Evolutionary conservation across 1,140 invertebrate genomes (phyloP).

Genomic region (Centruroides vittatus): DNA sequence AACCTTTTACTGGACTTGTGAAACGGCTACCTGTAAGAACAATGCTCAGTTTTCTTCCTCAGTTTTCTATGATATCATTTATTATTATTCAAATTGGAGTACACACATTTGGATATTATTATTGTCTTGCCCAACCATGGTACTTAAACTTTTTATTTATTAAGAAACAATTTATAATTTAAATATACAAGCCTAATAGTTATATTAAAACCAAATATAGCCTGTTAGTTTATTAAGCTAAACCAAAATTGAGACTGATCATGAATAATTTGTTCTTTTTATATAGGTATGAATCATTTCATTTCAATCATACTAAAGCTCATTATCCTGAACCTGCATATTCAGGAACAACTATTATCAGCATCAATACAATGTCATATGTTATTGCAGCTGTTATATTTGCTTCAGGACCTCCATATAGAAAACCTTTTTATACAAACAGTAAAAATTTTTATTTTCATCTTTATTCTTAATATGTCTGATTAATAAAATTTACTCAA

Average conservation of each 20-base stretch:
- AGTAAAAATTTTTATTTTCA: slow-evolving; percentile 86
- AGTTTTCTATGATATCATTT: slow-evolving; percentile 25
- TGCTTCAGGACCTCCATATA: slow-evolving; percentile 21
- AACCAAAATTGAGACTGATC: background rate
- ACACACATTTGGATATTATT: slow-evolving; percentile 21
- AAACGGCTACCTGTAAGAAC: slow-evolving; percentile 18
- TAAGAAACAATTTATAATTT: too few species aligned
- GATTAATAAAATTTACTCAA: background rate
- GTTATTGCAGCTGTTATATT: slow-evolving; percentile 23
- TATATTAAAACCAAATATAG: too few species aligned
- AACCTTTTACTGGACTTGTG: slow-evolving; percentile 18
- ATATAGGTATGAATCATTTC: slow-evolving; percentile 18
- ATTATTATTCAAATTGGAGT: slow-evolving; percentile 22
- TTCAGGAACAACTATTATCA: slow-evolving; percentile 17
- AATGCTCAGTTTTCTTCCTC: slow-evolving; percentile 22
- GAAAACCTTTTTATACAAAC: slow-evolving; percentile 16
- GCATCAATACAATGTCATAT: slow-evolving; percentile 20
- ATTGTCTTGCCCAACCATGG: slow-evolving; percentile 22
- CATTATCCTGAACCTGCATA: slow-evolving; percentile 13
- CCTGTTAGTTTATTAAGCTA: too few species aligned
- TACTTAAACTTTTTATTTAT: slow-evolving; percentile 1
- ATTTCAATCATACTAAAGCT: slow-evolving; percentile 7
- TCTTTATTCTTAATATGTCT: slow-evolving; percentile 48
- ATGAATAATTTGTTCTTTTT: background rate
- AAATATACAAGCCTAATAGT: too few species aligned